Conservation (phyloP, 2,888 invertebrate genomes). For the Ceraclea dissimilis region DNA sequence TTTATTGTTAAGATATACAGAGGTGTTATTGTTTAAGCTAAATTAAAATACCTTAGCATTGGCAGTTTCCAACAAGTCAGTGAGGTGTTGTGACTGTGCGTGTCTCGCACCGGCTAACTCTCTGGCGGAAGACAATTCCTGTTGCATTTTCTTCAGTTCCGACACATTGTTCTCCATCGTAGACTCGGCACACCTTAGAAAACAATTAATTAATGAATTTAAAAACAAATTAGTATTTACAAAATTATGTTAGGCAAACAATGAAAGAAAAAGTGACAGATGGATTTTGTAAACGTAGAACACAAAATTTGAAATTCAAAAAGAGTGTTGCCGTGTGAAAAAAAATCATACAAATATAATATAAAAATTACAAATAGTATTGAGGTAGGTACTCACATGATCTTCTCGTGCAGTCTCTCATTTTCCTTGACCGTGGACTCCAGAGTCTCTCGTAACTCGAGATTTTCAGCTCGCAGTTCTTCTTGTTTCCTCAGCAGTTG, state of each 20-base stretch:
- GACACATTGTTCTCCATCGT: constrained; percentile 65
- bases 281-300: no score
- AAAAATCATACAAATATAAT: no score
- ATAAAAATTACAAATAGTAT: no score
- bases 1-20: no score
- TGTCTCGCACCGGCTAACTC: constrained; percentile 68
- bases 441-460: constrained; percentile 53
- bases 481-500: constrained; percentile 66
- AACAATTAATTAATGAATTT: background rate
- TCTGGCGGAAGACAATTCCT: constrained; percentile 61
- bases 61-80: constrained; percentile 74
- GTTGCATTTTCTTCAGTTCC: constrained; percentile 67
- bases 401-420: constrained; percentile 60
- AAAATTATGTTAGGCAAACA: background rate
- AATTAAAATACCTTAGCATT: constrained; percentile 69
- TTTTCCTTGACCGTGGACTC: constrained; percentile 57
- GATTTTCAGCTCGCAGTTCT: constrained; percentile 65
- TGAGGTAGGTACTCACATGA: constrained; percentile 36
- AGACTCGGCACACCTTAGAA: constrained; percentile 54
- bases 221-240: background rate
- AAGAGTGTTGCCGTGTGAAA: no score
- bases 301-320: no score
- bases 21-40: no score
- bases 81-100: constrained; percentile 72
- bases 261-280: no score